Evolutionary conservation across 2,113 vertebrate species (phyloP).

Genomic region (Acrocephalus kingi): DNA sequence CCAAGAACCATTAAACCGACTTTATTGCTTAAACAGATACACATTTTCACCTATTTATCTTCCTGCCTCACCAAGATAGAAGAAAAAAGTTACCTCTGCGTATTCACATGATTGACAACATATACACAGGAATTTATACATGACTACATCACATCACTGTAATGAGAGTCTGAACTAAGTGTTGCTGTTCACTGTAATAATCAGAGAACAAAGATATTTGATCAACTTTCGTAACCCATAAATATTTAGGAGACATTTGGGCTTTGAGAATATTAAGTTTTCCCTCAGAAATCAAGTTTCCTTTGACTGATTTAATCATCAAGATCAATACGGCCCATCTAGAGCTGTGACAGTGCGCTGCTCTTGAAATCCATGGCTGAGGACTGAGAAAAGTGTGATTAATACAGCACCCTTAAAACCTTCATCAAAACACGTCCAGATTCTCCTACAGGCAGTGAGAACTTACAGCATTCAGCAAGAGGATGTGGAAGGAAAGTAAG

Average conservation of each 20-base stretch:
- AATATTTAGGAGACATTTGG: slow-evolving; percentile 26
- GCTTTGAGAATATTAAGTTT: slow-evolving; percentile 45
- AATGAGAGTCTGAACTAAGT: slow-evolving; percentile 14
- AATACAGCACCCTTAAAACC: slow-evolving; percentile 20
- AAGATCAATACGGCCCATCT: slow-evolving; percentile 32
- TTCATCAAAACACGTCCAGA: background rate
- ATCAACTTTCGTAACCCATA: background rate
- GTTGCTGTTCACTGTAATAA: background rate
- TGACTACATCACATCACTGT: background rate
- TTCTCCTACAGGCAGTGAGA: background rate
- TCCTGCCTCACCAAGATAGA: slow-evolving; percentile 52
- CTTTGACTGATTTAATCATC: slow-evolving; percentile 62
- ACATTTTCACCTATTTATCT: slow-evolving; percentile 60
- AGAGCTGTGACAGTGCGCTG: slow-evolving; percentile 30
- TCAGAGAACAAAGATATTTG: slow-evolving; percentile 51
- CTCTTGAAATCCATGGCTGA: slow-evolving; percentile 24
- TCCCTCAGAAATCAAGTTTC: slow-evolving; percentile 47
- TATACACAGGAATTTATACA: slow-evolving; percentile 24
- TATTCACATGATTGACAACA: slow-evolving; percentile 48
- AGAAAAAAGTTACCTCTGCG: background rate
- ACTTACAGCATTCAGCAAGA: background rate
- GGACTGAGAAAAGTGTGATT: slow-evolving; percentile 38
- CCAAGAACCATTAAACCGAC: slow-evolving; percentile 68
- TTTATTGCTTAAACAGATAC: slow-evolving; percentile 72
- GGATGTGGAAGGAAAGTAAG: background rate